Evolutionary conservation across 2,797 vertebrate species (phyloP), one percentile per base, ranked within the genome.

Genomic region (Buphagus erythrorhynchus): DNA sequence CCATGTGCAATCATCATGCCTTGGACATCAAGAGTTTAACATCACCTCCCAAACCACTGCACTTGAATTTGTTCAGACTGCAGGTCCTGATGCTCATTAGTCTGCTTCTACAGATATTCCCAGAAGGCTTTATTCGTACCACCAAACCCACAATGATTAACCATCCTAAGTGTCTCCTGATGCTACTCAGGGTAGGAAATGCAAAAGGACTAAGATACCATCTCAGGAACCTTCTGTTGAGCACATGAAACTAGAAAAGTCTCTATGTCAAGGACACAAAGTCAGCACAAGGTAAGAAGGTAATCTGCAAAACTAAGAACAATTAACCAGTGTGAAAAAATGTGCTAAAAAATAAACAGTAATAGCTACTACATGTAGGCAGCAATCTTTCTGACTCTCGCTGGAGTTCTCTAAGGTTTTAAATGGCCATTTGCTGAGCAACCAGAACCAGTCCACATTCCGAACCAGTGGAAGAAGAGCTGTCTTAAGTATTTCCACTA

Each of bases 41-140:
- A 36, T 33, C 33, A 33, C 4, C 14, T 52, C 29, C 33, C 65
- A 67, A 38, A 83, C 17, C 33, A 82, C 0, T 0, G 0, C 58
- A 72, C 42, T 11, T 38, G 6, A 38, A 63, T 52, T 68, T 46
- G 10, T 43, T 48, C 52, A 63, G 52, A 74, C 25, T 69, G 43
- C 31, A 93, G 9, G 26, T 59, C 42, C 66, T 21, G 18, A 57
- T 24, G 67, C 3, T 10, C 18, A 25, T 75, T 55, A 69, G 31
- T 54, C 72, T 77, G 26, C 33, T 74, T 52, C 43, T 17, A 21
- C 0, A 82, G 22, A 25, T 59, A 72, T 20, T 89, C 42, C 59
- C 36, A 62, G 36, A 57, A 31, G 15, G 16, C 25, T 73, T 84
- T 45, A 71, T 13, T 75, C 24, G 0, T 13, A 54, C 31, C 43